Evolutionary conservation across 1,140 invertebrate genomes (phyloP), one percentile per base, ranked within the genome.

Genomic region (Camponotus floridanus): DNA sequence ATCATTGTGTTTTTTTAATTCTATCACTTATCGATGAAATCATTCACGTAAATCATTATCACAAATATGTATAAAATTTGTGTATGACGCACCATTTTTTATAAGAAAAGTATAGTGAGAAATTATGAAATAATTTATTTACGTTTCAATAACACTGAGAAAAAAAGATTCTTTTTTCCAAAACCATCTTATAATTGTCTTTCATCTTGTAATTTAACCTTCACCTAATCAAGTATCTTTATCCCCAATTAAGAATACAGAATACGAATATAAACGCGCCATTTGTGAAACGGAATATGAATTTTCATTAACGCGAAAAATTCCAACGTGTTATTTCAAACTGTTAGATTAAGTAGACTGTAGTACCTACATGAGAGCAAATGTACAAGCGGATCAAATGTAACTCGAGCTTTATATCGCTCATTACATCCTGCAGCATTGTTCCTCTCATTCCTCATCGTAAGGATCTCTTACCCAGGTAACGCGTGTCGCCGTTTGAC

Each of bases 401-500:
- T 78, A 78, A 78, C 65, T 78, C 39, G 39, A 78, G 59, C 39
- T 62, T 76, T 39, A 42, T 76, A 31, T 15, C 74, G 15, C 33
- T 64, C 57, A 11, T 64, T 13, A 39, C 57, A 64, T 36, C 64
- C 39, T 36, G 62, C 57, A 13, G 33, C 57, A 42, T 4, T 31
- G 11, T 76, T 33, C 42, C 62, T 83, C 21, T 64, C 36, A 26
- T 51, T 33, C 33, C 21, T n/a, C n/a, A 55, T 85, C 57, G 76
- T 70, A 55, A 70, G 31, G 33, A 68, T 70, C 62, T 80, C 33
- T 33, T 68, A 70, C 42, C 45, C 76, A 55, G 64, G 45, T 70
- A 80, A 80, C 76, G 76, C 76, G 45, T 85, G 55, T 90, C 67
- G 31, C 65, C 76, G 71, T 64, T 74, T 39, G 67, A 87, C 78